Conservation (phyloP, 2,888 invertebrate genomes). For the Erebia palarica region DNA sequence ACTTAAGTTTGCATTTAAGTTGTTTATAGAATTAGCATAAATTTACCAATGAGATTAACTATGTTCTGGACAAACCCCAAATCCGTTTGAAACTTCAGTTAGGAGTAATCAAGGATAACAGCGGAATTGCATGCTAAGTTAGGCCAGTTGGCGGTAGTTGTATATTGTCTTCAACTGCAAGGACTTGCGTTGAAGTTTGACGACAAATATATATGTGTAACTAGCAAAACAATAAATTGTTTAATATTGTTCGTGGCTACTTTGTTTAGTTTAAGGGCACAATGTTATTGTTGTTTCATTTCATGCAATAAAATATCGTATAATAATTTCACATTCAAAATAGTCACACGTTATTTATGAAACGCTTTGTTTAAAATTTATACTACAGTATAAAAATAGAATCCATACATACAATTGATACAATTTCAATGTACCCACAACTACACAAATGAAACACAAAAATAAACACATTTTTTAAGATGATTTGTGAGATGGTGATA, state of each 20-base stretch:
- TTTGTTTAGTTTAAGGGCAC: conserved; percentile 1
- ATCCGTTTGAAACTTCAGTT: conserved; percentile 5
- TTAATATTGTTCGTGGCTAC: conserved; percentile 4
- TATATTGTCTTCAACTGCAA: conserved; percentile 16
- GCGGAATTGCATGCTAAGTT: conserved; percentile 16
- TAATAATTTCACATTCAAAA: no score
- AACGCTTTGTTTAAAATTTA: no score
- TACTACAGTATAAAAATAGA: no score
- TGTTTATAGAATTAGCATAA: neutral
- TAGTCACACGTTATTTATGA: no score
- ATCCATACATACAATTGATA: no score
- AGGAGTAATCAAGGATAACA: conserved; percentile 12
- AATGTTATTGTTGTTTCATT: neutral
- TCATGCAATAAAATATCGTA: neutral
- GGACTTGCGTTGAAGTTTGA: conserved; percentile 11
- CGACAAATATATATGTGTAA: conserved; percentile 8
- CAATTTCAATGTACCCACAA: no score
- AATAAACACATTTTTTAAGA: no score
- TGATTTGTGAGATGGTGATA: no score
- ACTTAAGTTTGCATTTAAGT: no score
- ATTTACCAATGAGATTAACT: neutral
- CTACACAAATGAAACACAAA: no score
- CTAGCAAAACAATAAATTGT: neutral
- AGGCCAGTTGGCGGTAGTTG: conserved; percentile 7
- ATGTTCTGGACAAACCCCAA: neutral